Conservation (phyloP, 2,888 invertebrate genomes). For the Trachelus iudaicus region DNA sequence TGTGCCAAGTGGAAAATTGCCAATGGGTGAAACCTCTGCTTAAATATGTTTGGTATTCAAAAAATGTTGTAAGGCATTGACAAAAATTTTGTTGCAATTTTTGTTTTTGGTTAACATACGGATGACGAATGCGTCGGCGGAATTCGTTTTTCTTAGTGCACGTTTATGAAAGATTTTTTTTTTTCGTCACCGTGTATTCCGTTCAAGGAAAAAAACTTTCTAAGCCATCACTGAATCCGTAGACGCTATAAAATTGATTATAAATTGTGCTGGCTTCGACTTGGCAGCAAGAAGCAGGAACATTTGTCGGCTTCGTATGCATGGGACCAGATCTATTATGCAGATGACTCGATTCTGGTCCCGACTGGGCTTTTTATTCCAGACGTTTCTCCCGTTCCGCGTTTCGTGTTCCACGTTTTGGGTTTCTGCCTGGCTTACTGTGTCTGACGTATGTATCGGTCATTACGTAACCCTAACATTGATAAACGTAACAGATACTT, state of each 20-base stretch:
- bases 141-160: background rate
- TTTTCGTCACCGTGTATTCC: no score
- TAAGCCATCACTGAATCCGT: slow-evolving; percentile 3
- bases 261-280: slow-evolving; percentile 17
- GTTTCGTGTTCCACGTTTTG: background rate
- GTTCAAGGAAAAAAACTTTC: background rate
- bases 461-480: background rate
- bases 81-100: no score
- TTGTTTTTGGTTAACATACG: background rate
- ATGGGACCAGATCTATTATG: slow-evolving; percentile 20
- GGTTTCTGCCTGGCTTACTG: background rate
- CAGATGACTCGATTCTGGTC: slow-evolving; percentile 14
- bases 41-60: background rate
- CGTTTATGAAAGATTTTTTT: background rate
- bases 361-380: background rate
- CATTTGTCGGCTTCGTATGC: slow-evolving; percentile 16
- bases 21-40: background rate
- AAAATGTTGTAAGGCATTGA: background rate
- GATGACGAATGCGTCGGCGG: background rate
- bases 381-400: background rate
- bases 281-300: slow-evolving; percentile 17
- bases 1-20: background rate
- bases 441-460: background rate
- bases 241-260: slow-evolving; percentile 21
- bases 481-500: background rate